Percentiles rank a stretch among this genome's conserved stretches.
Conservation (phyloP, 2,888 invertebrate species). For the Panopea generosa region DNA sequence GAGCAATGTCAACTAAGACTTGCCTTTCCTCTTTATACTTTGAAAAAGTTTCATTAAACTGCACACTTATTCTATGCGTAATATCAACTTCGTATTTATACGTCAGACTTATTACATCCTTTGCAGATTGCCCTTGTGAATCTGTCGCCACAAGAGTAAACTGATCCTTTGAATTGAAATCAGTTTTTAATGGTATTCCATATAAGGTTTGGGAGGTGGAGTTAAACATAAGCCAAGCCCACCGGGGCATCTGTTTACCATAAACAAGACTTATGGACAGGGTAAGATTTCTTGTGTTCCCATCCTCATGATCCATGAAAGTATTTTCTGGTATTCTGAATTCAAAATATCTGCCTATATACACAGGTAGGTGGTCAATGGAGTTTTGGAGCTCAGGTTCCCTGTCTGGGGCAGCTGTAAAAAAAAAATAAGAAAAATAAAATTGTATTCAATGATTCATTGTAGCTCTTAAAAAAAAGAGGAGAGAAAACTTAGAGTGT, state of each 20-base stretch:
- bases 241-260: conserved; percentile 55
- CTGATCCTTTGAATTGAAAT: conserved; percentile 49
- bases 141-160: conserved; percentile 58
- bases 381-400: conserved; percentile 64
- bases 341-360: conserved; percentile 68
- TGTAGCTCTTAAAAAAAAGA: not conserved
- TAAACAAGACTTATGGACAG: conserved; percentile 64
- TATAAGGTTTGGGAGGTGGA: conserved; percentile 63
- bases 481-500: not conserved
- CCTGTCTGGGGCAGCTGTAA: conserved; percentile 54
- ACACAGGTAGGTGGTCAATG: conserved; percentile 64
- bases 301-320: conserved; percentile 76
- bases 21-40: conserved; percentile 27
- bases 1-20: conserved; percentile 43
- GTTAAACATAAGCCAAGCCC: conserved; percentile 76
- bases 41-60: conserved; percentile 39
- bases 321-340: conserved; percentile 67
- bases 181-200: conserved; percentile 72
- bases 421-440: conserved; percentile 10
- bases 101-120: conserved; percentile 62
- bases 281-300: conserved; percentile 69
- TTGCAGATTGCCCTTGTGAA: conserved; percentile 47
- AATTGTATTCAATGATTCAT: not conserved
- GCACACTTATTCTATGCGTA: conserved; percentile 51
- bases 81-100: conserved; percentile 49